These are phyloP conservation scores for Microdon myrmicae DNA, from an alignment of 2,888 invertebrate species.

Conservation along the genomic window DNA sequence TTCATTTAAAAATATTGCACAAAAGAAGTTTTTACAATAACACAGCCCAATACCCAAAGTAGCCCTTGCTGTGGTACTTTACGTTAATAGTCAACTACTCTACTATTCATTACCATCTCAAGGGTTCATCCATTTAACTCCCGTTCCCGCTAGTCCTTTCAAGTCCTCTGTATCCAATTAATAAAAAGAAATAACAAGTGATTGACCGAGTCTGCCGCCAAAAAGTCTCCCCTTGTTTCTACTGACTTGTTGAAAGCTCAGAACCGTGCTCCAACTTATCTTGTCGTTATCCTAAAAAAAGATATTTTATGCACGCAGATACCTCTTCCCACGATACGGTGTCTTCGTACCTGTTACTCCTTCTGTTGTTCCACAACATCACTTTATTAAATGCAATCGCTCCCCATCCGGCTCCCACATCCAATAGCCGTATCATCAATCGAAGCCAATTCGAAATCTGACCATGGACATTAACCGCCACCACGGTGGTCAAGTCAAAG, in stretches of 20 bases:
- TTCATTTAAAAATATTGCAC: no score
- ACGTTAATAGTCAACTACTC: no score
- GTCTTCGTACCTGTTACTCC: conserved; percentile 4
- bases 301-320: conserved; percentile 29
- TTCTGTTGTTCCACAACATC: conserved; percentile 21
- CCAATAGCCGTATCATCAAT: conserved; percentile 12
- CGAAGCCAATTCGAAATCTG: conserved; percentile 17
- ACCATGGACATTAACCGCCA: conserved; percentile 19
- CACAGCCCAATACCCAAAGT: no score
- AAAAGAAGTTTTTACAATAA: no score
- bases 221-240: conserved; percentile 26
- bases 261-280: conserved; percentile 42
- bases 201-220: no score
- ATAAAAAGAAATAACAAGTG: no score
- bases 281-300: conserved; percentile 30
- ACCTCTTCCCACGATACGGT: conserved; percentile 42
- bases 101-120: no score
- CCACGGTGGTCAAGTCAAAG: conserved; percentile 44
- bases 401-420: conserved; percentile 4
- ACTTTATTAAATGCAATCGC: conserved; percentile 48
- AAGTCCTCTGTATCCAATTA: no score
- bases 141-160: no score
- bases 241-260: conserved; percentile 31
- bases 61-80: no score
- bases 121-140: no score